Conservation (phyloP, 2,113 vertebrate genomes). For the Rousettus leschenaultii region DNA sequence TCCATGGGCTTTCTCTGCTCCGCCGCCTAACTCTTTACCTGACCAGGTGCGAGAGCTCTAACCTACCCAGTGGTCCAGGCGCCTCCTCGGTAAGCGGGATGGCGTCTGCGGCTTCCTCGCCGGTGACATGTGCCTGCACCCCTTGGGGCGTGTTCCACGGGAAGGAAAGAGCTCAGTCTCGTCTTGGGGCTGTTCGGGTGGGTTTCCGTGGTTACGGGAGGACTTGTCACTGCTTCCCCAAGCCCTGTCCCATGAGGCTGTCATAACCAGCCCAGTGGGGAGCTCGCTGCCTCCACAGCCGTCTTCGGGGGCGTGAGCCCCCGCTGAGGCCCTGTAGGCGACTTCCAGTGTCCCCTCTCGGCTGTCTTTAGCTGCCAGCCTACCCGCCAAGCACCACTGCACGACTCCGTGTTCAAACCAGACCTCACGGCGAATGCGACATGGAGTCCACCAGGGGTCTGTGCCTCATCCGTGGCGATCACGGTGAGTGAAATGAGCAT, state of each 20-base stretch:
- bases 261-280: rapidly evolving
- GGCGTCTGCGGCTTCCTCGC: neutral
- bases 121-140: neutral
- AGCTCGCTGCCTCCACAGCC: neutral
- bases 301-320: too few relatives aligned
- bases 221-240: neutral
- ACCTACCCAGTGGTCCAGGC: neutral
- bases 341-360: neutral
- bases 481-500: too few relatives aligned
- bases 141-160: neutral
- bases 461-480: too few relatives aligned
- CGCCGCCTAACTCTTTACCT: neutral
- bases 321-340: neutral
- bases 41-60: neutral
- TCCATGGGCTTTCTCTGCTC: neutral
- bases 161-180: neutral
- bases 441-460: too few relatives aligned
- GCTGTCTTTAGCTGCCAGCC: too few relatives aligned
- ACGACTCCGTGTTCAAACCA: too few relatives aligned
- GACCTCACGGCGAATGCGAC: too few relatives aligned
- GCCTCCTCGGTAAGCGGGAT: neutral
- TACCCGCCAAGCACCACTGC: too few relatives aligned
- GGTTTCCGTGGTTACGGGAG: neutral
- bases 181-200: neutral
- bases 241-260: rapidly evolving